Conservation (phyloP, 2,797 vertebrate genomes). For the Apodemus agrarius region DNA sequence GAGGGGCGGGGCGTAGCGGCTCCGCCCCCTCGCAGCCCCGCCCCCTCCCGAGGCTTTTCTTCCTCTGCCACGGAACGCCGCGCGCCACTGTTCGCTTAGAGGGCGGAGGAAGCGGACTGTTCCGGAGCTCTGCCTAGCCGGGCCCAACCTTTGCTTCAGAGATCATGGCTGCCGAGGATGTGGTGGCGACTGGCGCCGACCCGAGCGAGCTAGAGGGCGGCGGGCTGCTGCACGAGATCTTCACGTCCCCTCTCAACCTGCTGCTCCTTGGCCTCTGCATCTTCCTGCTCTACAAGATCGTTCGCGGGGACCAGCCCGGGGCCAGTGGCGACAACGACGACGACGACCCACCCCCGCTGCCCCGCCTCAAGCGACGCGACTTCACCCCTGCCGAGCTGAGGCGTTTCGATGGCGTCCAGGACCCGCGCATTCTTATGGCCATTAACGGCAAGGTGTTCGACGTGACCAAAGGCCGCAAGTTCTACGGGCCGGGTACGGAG, state of each 20-base stretch:
- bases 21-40: not conserved
- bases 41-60: conserved; percentile 5
- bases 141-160: conserved; percentile 66
- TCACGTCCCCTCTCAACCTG: conserved; percentile 94
- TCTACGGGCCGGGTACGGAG: conserved; percentile 95
- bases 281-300: conserved; percentile 95
- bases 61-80: not conserved
- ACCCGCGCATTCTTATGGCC: conserved; percentile 96
- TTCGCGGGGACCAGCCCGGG: conserved; percentile 91
- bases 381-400: conserved; percentile 93
- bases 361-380: conserved; percentile 93
- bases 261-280: conserved; percentile 94
- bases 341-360: conserved; percentile 87
- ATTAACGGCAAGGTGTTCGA: conserved; percentile 97
- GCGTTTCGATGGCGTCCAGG: conserved; percentile 90
- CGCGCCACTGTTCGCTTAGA: conserved; percentile 35
- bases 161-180: conserved; percentile 84
- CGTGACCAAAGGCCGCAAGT: conserved; percentile 95
- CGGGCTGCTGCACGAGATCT: conserved; percentile 92
- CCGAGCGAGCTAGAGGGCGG: conserved; percentile 72
- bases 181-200: conserved; percentile 67
- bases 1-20: not conserved
- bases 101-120: conserved; percentile 59
- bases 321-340: conserved; percentile 79
- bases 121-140: conserved; percentile 20